Percentiles rank a stretch among this genome's conserved stretches.
phyloP scores from a whole-genome alignment of 2,888 invertebrate species.

The Gastracanthus pulcherrimus region DNA sequence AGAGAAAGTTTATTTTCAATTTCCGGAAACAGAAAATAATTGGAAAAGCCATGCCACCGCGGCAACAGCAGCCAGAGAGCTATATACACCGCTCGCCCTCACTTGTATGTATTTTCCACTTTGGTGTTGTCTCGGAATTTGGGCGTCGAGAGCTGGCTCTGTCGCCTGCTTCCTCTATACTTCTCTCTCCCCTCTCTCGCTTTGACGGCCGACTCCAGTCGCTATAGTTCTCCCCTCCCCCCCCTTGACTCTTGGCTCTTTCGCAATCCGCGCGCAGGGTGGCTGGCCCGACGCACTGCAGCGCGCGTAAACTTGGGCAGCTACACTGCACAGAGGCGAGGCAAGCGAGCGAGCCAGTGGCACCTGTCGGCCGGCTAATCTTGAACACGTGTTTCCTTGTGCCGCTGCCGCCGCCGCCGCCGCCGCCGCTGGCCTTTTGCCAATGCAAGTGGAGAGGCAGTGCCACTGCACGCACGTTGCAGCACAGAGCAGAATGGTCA shows the following conservation, averaged over 20 bases:
- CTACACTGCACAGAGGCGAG: background rate
- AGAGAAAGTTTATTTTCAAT: background rate
- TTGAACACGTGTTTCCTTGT: conserved; percentile 75
- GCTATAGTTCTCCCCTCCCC: background rate
- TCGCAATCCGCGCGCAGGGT: background rate
- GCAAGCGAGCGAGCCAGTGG: conserved; percentile 50
- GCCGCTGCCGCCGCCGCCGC: conserved; percentile 60
- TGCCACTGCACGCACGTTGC: too few relatives aligned
- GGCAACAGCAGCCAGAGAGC: background rate
- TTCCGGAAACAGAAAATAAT: background rate
- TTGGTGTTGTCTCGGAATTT: conserved; percentile 44
- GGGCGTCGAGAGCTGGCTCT: background rate
- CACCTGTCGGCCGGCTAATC: conserved; percentile 76
- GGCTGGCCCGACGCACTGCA: background rate
- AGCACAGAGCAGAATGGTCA: too few relatives aligned
- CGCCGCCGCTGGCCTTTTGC: conserved; percentile 70
- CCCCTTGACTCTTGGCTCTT: background rate
- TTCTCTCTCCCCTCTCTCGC: background rate
- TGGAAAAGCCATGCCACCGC: background rate
- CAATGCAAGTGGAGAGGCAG: conserved; percentile 56
- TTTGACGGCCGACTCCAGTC: background rate
- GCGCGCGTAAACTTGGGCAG: background rate
- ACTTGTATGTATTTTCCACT: conserved; percentile 21
- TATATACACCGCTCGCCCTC: background rate
- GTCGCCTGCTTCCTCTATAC: background rate